Percentiles rank a stretch among this genome's conserved stretches.
These are phyloP conservation scores for Psilopsiagon aymara DNA, from an alignment of 2,113 vertebrate species.

Conservation along the genomic window DNA sequence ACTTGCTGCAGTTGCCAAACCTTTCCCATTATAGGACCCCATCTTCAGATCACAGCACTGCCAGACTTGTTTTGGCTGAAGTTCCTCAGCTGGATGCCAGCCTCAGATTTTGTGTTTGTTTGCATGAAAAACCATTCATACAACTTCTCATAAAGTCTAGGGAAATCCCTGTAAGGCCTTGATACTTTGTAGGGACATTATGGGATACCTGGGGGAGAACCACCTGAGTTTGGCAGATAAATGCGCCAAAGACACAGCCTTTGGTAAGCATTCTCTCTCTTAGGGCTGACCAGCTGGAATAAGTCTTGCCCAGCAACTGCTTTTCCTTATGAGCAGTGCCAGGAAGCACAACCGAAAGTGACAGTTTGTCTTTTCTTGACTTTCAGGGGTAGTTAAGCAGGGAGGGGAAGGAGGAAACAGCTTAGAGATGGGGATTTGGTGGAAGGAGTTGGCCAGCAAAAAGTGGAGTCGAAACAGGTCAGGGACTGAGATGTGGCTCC, in stretches of 20 bases:
- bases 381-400: neutral
- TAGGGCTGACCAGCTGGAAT: neutral
- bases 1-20: neutral
- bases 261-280: neutral
- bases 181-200: neutral
- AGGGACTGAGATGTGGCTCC: neutral
- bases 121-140: neutral
- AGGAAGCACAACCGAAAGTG: neutral
- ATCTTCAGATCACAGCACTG: slow-evolving; percentile 14
- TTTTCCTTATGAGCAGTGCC: neutral
- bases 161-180: neutral
- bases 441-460: neutral
- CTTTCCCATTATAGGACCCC: neutral
- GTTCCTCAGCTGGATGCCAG: slow-evolving; percentile 17
- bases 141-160: neutral
- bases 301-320: neutral
- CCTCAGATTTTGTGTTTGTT: slow-evolving; percentile 3
- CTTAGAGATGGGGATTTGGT: neutral
- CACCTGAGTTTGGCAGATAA: neutral
- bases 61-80: slow-evolving; percentile 39
- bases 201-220: neutral
- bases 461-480: neutral
- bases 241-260: neutral
- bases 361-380: neutral
- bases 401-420: neutral